A percentile compares a stretch with the other conserved stretches of the same genome.
These are phyloP conservation scores for Eilema depressum DNA, from an alignment of 2,888 invertebrate genomes.

Conservation along the genomic window DNA sequence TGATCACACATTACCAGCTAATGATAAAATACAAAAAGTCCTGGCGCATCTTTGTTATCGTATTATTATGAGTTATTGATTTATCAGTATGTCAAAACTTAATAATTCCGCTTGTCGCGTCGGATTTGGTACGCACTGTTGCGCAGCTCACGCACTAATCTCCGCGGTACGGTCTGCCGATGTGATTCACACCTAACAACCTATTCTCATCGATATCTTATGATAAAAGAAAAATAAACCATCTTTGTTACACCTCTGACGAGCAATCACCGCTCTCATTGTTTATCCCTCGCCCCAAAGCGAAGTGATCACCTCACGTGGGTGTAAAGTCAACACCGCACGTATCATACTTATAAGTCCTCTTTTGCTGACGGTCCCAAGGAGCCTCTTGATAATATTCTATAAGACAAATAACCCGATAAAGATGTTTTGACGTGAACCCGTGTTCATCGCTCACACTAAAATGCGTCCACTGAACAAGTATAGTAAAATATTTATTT, in stretches of 20 bases:
- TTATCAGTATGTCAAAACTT: constrained; percentile 82
- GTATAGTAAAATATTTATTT: constrained; percentile 85
- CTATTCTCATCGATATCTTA: constrained; percentile 76
- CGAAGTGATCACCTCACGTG: constrained; percentile 82
- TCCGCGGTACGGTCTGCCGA: constrained; percentile 72
- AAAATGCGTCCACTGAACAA: constrained; percentile 85
- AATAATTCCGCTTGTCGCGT: constrained; percentile 80
- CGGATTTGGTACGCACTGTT: constrained; percentile 75
- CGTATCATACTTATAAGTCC: constrained; percentile 80
- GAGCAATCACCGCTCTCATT: constrained; percentile 84
- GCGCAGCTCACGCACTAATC: constrained; percentile 76
- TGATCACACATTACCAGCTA: not conserved
- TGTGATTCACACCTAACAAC: constrained; percentile 70
- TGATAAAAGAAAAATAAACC: constrained; percentile 81
- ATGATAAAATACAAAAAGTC: constrained; percentile 31
- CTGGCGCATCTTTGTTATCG: constrained; percentile 59
- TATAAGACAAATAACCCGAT: constrained; percentile 87
- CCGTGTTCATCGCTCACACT: constrained; percentile 87
- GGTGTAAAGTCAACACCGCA: constrained; percentile 85
- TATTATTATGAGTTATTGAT: constrained; percentile 78
- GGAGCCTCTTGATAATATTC: constrained; percentile 86
- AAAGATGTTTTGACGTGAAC: constrained; percentile 87
- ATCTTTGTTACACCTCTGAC: constrained; percentile 81
- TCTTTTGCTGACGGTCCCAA: constrained; percentile 86
- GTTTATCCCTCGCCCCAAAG: constrained; percentile 82